Conservation (phyloP, 2,113 vertebrate genomes). For the Eulacestoma nigropectus region DNA sequence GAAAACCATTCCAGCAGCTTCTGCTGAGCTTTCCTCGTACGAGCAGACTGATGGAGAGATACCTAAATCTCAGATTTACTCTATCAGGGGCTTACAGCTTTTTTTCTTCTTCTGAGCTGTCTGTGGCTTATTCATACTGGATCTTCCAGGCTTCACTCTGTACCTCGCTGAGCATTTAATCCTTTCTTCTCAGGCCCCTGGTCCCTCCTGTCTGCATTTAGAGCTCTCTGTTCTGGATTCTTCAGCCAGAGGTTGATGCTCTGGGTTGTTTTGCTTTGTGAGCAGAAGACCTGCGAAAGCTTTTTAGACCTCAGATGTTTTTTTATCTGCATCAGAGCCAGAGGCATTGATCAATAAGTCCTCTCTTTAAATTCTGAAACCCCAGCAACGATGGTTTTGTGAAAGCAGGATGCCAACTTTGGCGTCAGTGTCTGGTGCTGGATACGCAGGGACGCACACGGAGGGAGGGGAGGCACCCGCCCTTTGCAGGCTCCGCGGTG, state of each 20-base stretch:
- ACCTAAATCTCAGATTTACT: not conserved
- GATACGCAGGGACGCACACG: accelerated
- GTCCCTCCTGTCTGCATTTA: not conserved
- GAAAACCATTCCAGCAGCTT: not conserved
- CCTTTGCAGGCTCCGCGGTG: accelerated
- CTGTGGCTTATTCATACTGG: not conserved
- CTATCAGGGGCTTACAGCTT: not conserved
- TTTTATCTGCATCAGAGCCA: not conserved
- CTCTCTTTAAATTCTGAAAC: not conserved
- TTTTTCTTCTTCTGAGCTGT: not conserved
- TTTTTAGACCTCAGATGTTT: not conserved
- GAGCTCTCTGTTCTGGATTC: constrained; percentile 14
- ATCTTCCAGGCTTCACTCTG: not conserved
- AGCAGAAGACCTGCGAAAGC: not conserved
- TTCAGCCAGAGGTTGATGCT: not conserved
- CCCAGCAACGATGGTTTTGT: not conserved
- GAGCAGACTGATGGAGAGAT: not conserved
- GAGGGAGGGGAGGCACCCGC: not conserved
- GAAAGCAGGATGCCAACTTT: not conserved
- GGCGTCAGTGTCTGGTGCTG: not conserved
- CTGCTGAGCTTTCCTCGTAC: not conserved
- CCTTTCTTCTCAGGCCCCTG: not conserved
- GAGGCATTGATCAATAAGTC: not conserved
- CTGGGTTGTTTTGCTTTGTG: not conserved
- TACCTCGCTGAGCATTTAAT: not conserved